A percentile compares a stretch with the other conserved stretches of the same genome.
Evolutionary conservation across 2,888 invertebrate genomes (phyloP).

Genomic region (Acanthosepion pharaonis): DNA sequence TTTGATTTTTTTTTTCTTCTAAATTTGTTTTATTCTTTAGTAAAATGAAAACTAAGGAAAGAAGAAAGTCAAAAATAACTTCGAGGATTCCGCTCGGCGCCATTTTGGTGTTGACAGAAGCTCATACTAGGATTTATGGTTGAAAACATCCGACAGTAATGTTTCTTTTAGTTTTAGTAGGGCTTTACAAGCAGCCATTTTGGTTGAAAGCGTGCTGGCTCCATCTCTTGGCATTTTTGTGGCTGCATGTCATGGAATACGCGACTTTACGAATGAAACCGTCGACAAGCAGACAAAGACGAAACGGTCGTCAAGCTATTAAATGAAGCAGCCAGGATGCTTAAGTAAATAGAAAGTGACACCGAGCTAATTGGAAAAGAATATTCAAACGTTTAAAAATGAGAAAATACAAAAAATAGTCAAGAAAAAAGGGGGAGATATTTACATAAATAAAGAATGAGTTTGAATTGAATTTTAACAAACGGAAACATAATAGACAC

Average conservation of each 20-base stretch:
- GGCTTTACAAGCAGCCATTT: constrained; percentile 1
- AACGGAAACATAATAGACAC: not conserved
- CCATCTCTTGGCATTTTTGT: constrained; percentile 12
- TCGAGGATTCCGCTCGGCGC: not conserved
- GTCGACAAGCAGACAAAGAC: not conserved
- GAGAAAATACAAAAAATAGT: not conserved
- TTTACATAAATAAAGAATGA: not conserved
- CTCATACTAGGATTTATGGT: not conserved
- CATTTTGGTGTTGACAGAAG: not conserved
- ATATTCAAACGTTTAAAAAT: not conserved
- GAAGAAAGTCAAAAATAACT: not conserved
- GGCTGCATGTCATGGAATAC: not conserved
- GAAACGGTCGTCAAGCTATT: not conserved
- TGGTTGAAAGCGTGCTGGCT: not conserved
- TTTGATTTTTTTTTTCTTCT: not conserved
- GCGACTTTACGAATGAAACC: not conserved
- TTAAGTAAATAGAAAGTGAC: not conserved
- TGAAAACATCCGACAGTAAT: not conserved
- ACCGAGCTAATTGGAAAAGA: not conserved
- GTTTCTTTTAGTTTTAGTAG: not conserved
- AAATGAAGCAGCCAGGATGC: not conserved
- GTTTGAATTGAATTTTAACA: not conserved
- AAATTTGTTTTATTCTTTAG: not conserved
- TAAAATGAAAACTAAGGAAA: not conserved
- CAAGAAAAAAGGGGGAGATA: not conserved